Conservation (phyloP, 92 coral and sea anemone genomes). For the Parazoanthus swiftii region DNA sequence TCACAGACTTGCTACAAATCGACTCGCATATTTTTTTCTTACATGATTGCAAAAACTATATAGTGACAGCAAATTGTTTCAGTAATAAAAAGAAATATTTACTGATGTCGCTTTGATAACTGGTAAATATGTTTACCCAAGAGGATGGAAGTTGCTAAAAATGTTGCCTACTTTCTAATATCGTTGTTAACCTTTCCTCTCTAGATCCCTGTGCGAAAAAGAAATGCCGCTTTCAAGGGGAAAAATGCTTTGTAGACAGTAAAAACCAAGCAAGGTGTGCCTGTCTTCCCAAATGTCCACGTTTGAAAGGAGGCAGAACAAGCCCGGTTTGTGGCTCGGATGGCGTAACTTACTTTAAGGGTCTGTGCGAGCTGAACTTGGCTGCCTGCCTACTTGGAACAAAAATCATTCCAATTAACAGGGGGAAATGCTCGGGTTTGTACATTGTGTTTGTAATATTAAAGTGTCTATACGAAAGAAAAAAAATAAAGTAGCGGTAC, state of each 20-base stretch:
- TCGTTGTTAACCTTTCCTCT: neutral
- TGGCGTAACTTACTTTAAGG: constrained; percentile 56
- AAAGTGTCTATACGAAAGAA: neutral
- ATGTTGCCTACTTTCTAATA: no score
- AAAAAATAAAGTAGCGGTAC: no score
- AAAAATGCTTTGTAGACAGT: constrained; percentile 55
- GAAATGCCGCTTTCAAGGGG: constrained; percentile 63
- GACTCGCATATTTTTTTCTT: no score
- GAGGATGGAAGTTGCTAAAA: neutral
- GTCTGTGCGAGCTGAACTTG: constrained; percentile 58
- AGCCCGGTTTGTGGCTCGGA: constrained; percentile 72
- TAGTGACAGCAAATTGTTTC: no score
- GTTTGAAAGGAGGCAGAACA: constrained; percentile 10
- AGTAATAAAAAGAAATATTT: no score
- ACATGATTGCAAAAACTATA: no score
- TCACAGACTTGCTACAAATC: no score
- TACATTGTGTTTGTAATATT: neutral
- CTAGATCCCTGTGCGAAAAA: constrained; percentile 65
- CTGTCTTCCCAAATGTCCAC: constrained; percentile 73
- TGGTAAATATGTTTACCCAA: neutral
- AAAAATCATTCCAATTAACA: constrained; percentile 20
- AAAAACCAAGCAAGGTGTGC: constrained; percentile 55
- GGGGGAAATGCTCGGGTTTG: constrained; percentile 36
- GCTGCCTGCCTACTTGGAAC: constrained; percentile 72
- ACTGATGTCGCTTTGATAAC: neutral